phyloP scores from a whole-genome alignment of 2,113 vertebrate genomes.

The Gila orcuttii region DNA sequence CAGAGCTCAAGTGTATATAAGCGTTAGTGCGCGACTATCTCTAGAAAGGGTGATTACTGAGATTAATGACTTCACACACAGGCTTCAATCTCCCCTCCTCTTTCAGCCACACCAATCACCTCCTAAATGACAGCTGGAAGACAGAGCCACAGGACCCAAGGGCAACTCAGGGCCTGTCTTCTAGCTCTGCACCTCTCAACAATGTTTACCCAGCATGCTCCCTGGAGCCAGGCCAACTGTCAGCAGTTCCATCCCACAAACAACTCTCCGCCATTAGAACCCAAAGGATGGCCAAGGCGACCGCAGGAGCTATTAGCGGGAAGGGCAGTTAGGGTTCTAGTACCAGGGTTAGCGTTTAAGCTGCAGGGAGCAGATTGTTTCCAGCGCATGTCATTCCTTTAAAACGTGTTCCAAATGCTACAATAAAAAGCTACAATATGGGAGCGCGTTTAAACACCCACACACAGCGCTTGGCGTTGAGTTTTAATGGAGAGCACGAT shows the following conservation, averaged over 20 bases:
- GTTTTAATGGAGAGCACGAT: constrained; percentile 43
- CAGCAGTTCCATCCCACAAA: constrained; percentile 43
- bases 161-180: constrained; percentile 7
- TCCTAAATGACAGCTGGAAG: constrained; percentile 35
- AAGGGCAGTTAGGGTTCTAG: constrained; percentile 26
- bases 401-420: constrained; percentile 14
- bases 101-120: constrained; percentile 16
- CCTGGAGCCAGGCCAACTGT: constrained; percentile 59
- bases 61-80: constrained; percentile 23
- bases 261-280: constrained; percentile 39
- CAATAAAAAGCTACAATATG: constrained; percentile 7
- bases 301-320: constrained; percentile 28
- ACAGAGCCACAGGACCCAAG: constrained; percentile 16
- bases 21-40: constrained; percentile 2
- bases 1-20: neutral
- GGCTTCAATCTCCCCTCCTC: neutral
- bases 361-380: constrained; percentile 43
- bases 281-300: constrained; percentile 7
- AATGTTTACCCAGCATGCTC: constrained; percentile 54
- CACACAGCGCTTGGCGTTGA: constrained; percentile 23
- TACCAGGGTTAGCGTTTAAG: constrained; percentile 12
- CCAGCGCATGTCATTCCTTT: constrained; percentile 43
- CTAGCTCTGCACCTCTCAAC: constrained; percentile 21
- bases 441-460: constrained; percentile 40
- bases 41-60: constrained; percentile 25